Percentiles rank a stretch among this genome's conserved stretches.
These are phyloP conservation scores for Parotia lawesii DNA, from an alignment of 2,113 vertebrate genomes.

Conservation along the genomic window DNA sequence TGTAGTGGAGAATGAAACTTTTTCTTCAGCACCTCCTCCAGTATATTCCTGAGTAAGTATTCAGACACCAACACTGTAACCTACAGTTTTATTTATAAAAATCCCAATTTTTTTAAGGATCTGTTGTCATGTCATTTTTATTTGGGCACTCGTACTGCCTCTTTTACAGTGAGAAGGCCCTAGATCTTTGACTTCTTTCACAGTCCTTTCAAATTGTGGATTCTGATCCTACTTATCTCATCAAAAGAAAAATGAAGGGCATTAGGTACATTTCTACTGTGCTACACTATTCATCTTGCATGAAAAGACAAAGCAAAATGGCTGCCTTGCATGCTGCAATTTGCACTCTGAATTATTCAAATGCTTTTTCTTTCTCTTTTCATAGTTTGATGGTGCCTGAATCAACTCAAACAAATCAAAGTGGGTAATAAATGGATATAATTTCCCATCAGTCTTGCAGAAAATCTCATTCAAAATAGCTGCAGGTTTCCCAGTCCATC, in stretches of 20 bases:
- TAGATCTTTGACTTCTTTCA: neutral
- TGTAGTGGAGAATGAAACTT: neutral
- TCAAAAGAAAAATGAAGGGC: conserved; percentile 43
- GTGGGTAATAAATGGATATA: conserved; percentile 7
- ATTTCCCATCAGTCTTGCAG: conserved; percentile 25
- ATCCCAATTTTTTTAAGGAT: neutral
- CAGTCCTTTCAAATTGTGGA: neutral
- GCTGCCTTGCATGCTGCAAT: conserved; percentile 7
- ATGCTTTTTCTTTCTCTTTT: conserved; percentile 19
- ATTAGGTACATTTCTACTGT: conserved; percentile 1
- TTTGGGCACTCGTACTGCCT: neutral
- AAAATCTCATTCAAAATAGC: conserved; percentile 17
- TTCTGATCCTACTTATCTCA: neutral
- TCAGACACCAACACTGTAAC: neutral
- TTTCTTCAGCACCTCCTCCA: neutral
- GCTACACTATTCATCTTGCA: neutral
- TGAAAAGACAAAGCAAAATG: conserved; percentile 52
- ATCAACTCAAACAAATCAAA: conserved; percentile 50
- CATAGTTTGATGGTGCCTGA: neutral
- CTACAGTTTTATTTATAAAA: neutral
- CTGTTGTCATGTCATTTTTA: neutral
- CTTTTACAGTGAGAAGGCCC: neutral
- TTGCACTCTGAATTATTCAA: conserved; percentile 37
- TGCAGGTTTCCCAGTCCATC: conserved; percentile 18
- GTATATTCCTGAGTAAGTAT: neutral